Evolutionary conservation across 2,888 invertebrate genomes (phyloP).

Genomic region (Muscina levida): DNA sequence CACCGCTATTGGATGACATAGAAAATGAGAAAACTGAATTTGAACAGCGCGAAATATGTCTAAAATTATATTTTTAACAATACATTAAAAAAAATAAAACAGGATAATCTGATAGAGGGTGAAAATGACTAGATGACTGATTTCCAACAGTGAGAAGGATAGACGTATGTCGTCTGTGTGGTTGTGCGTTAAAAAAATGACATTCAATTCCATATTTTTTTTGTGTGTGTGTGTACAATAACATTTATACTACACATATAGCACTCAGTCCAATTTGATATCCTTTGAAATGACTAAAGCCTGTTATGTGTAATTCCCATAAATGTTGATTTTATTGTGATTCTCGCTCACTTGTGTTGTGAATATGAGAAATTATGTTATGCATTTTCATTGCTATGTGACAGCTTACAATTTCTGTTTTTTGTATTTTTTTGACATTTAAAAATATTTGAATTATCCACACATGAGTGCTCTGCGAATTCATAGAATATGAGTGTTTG

Average conservation of each 20-base stretch:
- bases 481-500: too few relatives aligned
- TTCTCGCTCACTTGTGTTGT: neutral
- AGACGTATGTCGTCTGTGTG: neutral
- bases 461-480: conserved; percentile 36
- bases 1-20: neutral
- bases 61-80: conserved; percentile 27
- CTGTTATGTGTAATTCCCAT: neutral
- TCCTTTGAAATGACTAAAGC: conserved; percentile 39
- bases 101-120: conserved; percentile 26
- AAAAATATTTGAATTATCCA: conserved; percentile 49
- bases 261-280: too few relatives aligned
- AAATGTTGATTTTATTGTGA: conserved; percentile 16
- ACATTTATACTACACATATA: conserved; percentile 14
- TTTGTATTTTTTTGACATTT: conserved; percentile 38
- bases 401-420: conserved; percentile 20
- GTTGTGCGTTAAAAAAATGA: conserved; percentile 30
- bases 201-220: conserved; percentile 36
- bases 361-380: conserved; percentile 19
- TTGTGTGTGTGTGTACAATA: conserved; percentile 3
- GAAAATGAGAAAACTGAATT: conserved; percentile 27
- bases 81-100: conserved; percentile 6
- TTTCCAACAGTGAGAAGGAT: neutral
- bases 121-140: neutral
- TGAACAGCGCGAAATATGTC: conserved; percentile 17
- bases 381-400: conserved; percentile 17